Evolutionary conservation across 2,888 invertebrate species (phyloP).

Genomic region (Choreutis nemorana): DNA sequence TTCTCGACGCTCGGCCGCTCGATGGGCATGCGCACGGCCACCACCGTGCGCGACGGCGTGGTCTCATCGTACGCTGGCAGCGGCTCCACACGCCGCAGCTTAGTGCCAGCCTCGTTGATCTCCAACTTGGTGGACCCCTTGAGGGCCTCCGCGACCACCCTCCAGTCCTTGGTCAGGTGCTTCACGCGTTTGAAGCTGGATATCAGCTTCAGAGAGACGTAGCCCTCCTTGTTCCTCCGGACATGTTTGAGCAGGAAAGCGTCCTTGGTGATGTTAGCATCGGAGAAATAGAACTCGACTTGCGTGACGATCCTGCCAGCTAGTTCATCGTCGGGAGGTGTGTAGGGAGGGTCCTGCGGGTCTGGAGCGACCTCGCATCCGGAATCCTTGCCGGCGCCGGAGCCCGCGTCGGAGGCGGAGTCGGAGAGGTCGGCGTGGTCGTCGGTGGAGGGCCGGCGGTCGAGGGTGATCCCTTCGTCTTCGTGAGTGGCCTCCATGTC

Average conservation of each 20-base stretch:
- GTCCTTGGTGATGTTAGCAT: constrained; percentile 94
- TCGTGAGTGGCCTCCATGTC: constrained; percentile 51
- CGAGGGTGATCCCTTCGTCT: constrained; percentile 55
- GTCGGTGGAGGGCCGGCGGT: constrained; percentile 59
- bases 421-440: constrained; percentile 75
- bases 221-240: constrained; percentile 93
- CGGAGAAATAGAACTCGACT: constrained; percentile 96
- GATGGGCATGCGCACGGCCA: constrained; percentile 85
- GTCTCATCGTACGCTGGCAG: constrained; percentile 92
- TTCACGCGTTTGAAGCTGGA: constrained; percentile 96
- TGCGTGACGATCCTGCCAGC: constrained; percentile 82
- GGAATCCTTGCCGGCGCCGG: constrained; percentile 72
- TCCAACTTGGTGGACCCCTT: constrained; percentile 80
- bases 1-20: constrained; percentile 88
- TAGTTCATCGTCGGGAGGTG: constrained; percentile 77
- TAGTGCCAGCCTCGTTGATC: constrained; percentile 91
- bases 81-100: constrained; percentile 84
- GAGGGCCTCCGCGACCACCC: constrained; percentile 88
- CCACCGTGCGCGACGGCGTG: constrained; percentile 89
- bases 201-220: constrained; percentile 92
- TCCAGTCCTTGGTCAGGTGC: constrained; percentile 92
- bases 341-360: constrained; percentile 69
- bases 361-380: constrained; percentile 70
- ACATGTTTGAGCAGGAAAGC: constrained; percentile 96
- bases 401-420: constrained; percentile 70